Conservation (phyloP, 2,113 vertebrate genomes). For the Bujurquina vittata region DNA sequence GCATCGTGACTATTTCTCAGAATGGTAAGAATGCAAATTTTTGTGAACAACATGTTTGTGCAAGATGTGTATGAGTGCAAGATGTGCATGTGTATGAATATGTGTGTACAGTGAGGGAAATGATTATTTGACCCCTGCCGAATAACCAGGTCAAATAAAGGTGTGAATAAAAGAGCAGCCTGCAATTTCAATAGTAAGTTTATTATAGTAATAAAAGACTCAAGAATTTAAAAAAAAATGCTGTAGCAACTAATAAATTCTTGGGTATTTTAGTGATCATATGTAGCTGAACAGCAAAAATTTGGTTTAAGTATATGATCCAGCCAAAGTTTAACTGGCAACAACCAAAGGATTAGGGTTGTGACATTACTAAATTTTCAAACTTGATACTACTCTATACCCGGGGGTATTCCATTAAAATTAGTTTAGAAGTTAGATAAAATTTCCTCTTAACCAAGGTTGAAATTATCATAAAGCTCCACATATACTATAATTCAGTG, state of each 20-base stretch:
- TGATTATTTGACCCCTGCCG: not conserved
- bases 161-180: fast-evolving
- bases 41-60: not conserved
- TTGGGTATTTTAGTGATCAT: too few relatives aligned
- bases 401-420: fast-evolving
- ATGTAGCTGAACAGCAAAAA: not conserved
- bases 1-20: not conserved
- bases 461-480: too few relatives aligned
- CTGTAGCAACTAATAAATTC: not conserved
- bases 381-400: not conserved
- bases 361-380: too few relatives aligned
- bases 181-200: not conserved
- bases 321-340: too few relatives aligned
- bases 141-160: not conserved
- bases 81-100: too few relatives aligned
- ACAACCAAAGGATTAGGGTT: too few relatives aligned
- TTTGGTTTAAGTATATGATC: fast-evolving
- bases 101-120: too few relatives aligned
- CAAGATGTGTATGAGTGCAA: not conserved
- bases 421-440: too few relatives aligned
- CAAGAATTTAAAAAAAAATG: not conserved
- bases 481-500: too few relatives aligned
- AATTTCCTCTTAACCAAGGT: too few relatives aligned
- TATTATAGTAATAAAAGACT: not conserved
- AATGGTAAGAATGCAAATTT: not conserved